These are phyloP conservation scores for Belonocnema kinseyi DNA, from an alignment of 1,140 invertebrate species.

Conservation along the genomic window DNA sequence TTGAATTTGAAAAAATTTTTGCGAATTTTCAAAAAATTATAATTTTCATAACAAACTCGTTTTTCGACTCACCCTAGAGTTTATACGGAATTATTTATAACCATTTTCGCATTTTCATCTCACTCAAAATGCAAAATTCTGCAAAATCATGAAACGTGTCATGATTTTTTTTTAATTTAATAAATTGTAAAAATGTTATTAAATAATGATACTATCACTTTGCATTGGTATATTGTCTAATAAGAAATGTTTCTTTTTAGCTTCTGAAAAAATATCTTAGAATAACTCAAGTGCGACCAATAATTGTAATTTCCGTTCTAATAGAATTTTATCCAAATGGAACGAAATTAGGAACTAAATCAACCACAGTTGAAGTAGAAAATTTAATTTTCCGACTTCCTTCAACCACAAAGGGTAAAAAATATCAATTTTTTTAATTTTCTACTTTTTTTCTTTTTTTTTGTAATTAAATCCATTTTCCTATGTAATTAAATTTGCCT, in stretches of 20 bases:
- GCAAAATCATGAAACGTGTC: background rate
- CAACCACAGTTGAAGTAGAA: too few species aligned
- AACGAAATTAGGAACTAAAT: background rate
- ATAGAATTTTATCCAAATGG: background rate
- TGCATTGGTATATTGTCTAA: too few species aligned
- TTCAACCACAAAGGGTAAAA: background rate
- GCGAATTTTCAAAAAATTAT: too few species aligned
- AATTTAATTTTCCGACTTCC: background rate
- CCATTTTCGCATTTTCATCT: background rate
- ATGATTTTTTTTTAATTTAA: background rate
- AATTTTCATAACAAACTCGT: too few species aligned
- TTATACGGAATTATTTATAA: background rate
- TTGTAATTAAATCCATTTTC: too few species aligned
- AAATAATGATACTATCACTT: background rate
- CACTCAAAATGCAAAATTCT: background rate
- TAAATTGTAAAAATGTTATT: constrained; percentile 12
- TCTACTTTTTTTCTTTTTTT: background rate
- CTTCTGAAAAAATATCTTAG: background rate
- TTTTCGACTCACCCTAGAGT: background rate
- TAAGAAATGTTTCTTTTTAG: constrained; percentile 33
- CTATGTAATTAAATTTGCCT: constrained; percentile 67
- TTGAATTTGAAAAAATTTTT: too few species aligned
- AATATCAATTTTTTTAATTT: background rate
- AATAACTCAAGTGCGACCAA: too few species aligned
- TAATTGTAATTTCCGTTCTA: background rate